Base-by-base conservation (phyloP, 2,888 invertebrate genomes). In the Aelia acuminata region DNA sequence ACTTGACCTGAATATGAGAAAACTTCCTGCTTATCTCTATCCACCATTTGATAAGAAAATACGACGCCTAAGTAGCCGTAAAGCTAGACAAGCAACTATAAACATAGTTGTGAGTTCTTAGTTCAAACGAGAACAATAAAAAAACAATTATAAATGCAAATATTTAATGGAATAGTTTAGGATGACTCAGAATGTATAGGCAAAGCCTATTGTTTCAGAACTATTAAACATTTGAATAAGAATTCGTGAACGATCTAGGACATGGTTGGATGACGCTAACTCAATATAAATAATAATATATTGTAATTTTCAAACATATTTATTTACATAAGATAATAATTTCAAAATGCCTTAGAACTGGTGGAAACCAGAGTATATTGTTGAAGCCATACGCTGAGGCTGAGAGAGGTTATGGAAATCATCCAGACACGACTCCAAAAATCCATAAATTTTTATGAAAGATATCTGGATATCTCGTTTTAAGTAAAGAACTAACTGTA, bases 31-130 rank as follows among this genome's bases (percentile, higher is more conserved):
- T 70, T 63, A 63, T 63, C 63, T 35, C 4, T n/a, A n/a, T n/a
- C n/a, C n/a, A n/a, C 20, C 3, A 70, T 35, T 70, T 70, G 35
- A 70, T 70, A 70, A 70, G 63, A 35, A 70, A 70, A 70, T 70
- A 70, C 18, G 35, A 20, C 35, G 18, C 31, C 18, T 35, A 20
- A 31, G n/a, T n/a, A n/a, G n/a, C n/a, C 15, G n/a, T 70, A 18
- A 70, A 57, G 13, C 26, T 11, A 3, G 26, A 26, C 13, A n/a
- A 57, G 13, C 57, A 26, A 31, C 13, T 15, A n/a, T n/a, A 43
- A 57, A 26, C 15, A 57, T 57, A 35, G 35, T 35, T 35, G 0
- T 35, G 0, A 18, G 18, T 5, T 70, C 7, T 70, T 70, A 18
- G 31, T 3, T 35, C 5, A 35, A 35, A 70, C 7, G 22, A 35